Percentiles rank a stretch among this genome's conserved stretches.
These are phyloP conservation scores for Agonopterix heracliana DNA, from an alignment of 2,888 invertebrate genomes.

Conservation along the genomic window DNA sequence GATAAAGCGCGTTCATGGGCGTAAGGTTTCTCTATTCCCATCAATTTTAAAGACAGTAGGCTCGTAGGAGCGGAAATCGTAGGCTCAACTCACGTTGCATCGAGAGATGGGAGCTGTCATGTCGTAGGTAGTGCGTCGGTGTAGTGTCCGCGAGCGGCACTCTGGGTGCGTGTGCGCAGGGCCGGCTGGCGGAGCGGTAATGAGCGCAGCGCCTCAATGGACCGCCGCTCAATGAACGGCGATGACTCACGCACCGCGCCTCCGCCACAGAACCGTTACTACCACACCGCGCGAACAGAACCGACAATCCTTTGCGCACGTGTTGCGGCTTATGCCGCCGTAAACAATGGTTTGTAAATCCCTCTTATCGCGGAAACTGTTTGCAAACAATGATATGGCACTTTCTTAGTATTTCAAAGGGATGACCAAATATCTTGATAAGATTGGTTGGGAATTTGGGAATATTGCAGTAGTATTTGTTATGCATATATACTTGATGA, in stretches of 20 bases:
- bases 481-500: too few relatives aligned
- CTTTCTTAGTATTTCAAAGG: too few relatives aligned
- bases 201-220: slow-evolving; percentile 71
- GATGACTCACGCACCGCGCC: slow-evolving; percentile 71
- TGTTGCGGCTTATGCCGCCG: slow-evolving; percentile 40
- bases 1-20: slow-evolving; percentile 9
- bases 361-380: slow-evolving; percentile 21
- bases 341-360: slow-evolving; percentile 2
- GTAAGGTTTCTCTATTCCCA: slow-evolving; percentile 15
- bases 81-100: slow-evolving; percentile 59
- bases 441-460: too few relatives aligned
- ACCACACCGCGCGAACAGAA: slow-evolving; percentile 36
- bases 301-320: slow-evolving; percentile 41
- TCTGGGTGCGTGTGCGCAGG: slow-evolving; percentile 67
- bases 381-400: slow-evolving; percentile 29
- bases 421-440: too few relatives aligned
- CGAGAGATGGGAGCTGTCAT: slow-evolving; percentile 58
- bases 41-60: slow-evolving; percentile 31
- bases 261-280: slow-evolving; percentile 64
- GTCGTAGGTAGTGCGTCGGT: slow-evolving; percentile 56
- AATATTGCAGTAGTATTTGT: too few relatives aligned
- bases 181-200: slow-evolving; percentile 74
- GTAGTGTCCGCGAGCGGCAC: slow-evolving; percentile 63
- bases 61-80: slow-evolving; percentile 56
- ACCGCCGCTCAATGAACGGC: slow-evolving; percentile 57